phyloP scores from a whole-genome alignment of 2,113 vertebrate genomes.

The Channa maculata region DNA sequence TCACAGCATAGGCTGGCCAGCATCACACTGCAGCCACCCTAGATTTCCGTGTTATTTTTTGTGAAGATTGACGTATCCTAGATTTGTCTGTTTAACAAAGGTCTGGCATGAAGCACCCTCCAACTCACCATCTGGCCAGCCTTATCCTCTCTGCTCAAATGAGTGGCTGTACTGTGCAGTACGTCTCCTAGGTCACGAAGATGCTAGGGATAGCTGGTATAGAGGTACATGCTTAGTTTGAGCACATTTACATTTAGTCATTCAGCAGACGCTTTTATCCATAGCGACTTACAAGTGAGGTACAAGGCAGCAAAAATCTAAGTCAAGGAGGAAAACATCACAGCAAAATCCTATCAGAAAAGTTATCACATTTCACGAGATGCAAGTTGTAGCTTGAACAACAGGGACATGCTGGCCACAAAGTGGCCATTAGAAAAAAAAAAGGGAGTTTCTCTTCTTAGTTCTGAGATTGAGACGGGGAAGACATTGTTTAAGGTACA shows the following conservation, averaged over 20 bases:
- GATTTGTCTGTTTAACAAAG: constrained; percentile 30
- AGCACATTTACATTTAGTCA: background rate
- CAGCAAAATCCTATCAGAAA: no score
- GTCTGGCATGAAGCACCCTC: constrained; percentile 36
- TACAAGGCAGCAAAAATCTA: no score
- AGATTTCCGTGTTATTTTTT: background rate
- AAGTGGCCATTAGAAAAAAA: constrained; percentile 42
- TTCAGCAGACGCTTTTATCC: no score
- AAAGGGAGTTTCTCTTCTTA: background rate
- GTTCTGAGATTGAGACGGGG: no score
- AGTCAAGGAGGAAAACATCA: no score
- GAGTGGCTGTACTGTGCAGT: constrained; percentile 29
- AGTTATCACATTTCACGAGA: no score
- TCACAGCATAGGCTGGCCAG: background rate
- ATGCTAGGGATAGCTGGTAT: constrained; percentile 26
- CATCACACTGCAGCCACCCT: constrained; percentile 10
- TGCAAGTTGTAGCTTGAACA: no score
- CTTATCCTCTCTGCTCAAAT: constrained; percentile 46
- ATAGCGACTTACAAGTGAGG: no score
- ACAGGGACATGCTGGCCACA: constrained; percentile 44
- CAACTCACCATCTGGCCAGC: constrained; percentile 49
- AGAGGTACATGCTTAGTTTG: constrained; percentile 33
- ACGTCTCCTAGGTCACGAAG: constrained; percentile 31
- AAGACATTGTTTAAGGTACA: no score
- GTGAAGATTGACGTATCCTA: constrained; percentile 21